Percentiles rank a stretch among this genome's conserved stretches.
These are phyloP conservation scores for Crocidura indochinensis DNA, from an alignment of 2,797 vertebrate genomes.

Conservation along the genomic window DNA sequence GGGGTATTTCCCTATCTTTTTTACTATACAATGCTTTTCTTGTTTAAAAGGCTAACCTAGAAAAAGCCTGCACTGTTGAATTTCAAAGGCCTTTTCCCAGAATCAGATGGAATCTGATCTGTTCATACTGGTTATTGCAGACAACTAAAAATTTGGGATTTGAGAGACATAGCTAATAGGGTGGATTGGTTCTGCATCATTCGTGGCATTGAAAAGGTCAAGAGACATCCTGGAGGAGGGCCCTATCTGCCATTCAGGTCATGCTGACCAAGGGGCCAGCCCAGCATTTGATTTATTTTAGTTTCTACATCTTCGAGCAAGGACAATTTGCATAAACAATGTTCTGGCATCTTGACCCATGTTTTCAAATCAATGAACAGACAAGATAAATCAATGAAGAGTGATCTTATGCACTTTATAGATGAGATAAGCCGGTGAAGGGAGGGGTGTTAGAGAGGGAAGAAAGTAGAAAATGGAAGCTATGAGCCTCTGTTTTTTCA, in stretches of 20 bases:
- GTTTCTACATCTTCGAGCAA: slow-evolving; percentile 57
- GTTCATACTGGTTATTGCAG: neutral
- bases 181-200: neutral
- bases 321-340: slow-evolving; percentile 51
- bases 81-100: neutral
- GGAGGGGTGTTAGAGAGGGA: neutral
- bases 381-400: slow-evolving; percentile 1
- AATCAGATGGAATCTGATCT: neutral
- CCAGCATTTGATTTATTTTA: slow-evolving; percentile 65
- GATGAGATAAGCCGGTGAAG: neutral
- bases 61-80: neutral
- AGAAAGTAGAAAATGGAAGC: neutral
- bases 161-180: neutral
- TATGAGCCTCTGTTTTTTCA: slow-evolving; percentile 12
- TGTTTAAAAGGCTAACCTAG: slow-evolving; percentile 18
- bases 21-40: neutral
- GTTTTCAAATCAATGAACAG: slow-evolving; percentile 62
- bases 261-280: neutral
- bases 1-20: slow-evolving; percentile 41
- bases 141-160: neutral
- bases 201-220: neutral
- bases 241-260: slow-evolving; percentile 47
- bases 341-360: slow-evolving; percentile 44
- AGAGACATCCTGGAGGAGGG: neutral
- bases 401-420: neutral